These are phyloP conservation scores for Gortyna flavago DNA, from an alignment of 2,888 invertebrate genomes.

Conservation along the genomic window DNA sequence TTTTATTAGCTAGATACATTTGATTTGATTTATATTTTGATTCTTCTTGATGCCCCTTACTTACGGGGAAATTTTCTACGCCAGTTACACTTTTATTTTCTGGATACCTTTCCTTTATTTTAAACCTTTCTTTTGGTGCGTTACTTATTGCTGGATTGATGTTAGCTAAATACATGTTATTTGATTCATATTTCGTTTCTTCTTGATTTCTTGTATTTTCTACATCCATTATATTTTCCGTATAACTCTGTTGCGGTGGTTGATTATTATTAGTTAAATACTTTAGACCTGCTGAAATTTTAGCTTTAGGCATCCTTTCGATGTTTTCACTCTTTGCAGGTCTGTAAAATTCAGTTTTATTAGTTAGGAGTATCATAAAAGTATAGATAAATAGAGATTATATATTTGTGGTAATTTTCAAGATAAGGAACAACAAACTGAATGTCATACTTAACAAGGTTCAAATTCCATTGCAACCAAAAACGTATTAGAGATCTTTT, in stretches of 20 bases:
- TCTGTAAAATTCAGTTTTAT: conserved; percentile 4
- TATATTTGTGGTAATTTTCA: too few species aligned
- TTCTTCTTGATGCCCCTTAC: background rate
- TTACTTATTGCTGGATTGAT: background rate
- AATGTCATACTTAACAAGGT: too few species aligned
- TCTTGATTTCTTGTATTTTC: background rate
- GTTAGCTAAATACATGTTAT: background rate
- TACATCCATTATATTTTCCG: background rate
- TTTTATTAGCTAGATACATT: background rate
- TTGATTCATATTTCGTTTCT: background rate
- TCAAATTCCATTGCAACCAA: too few species aligned
- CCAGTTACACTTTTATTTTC: background rate
- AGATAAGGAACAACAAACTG: too few species aligned
- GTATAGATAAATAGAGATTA: background rate
- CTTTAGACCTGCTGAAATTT: conserved; percentile 16
- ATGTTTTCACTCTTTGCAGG: conserved; percentile 7
- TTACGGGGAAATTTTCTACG: background rate
- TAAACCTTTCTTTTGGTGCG: conserved; percentile 1
- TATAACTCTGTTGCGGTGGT: background rate
- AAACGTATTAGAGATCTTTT: too few species aligned
- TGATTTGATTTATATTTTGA: background rate
- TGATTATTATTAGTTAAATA: conserved; percentile 25
- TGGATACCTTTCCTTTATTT: background rate
- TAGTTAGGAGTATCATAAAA: background rate
- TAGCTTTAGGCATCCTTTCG: background rate